Conservation (phyloP, 1,140 invertebrate genomes). For the Procambarus clarkii region DNA sequence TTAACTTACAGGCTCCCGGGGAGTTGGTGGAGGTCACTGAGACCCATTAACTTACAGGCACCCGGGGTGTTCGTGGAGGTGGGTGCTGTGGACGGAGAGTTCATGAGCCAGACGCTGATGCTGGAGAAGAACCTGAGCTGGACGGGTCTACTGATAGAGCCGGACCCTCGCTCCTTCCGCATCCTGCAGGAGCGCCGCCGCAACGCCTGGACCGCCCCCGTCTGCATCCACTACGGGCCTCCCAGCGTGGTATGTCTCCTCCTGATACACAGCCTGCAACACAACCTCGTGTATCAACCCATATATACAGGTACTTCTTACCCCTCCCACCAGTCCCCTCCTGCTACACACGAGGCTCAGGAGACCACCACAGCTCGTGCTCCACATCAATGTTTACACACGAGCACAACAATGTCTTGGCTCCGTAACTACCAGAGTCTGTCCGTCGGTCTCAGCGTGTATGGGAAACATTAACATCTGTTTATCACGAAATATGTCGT, state of each 20-base stretch:
- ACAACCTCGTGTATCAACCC: too few species aligned
- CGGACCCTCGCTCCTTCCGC: conserved; percentile 69
- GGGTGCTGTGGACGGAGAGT: conserved; percentile 72
- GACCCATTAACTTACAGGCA: not conserved
- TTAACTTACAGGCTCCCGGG: not conserved
- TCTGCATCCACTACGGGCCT: conserved; percentile 28
- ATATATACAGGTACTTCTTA: too few species aligned
- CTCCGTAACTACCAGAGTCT: too few species aligned
- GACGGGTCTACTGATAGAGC: conserved; percentile 72
- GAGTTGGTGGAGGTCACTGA: not conserved
- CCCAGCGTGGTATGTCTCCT: conserved; percentile 27
- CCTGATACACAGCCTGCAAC: too few species aligned
- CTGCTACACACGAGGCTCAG: too few species aligned
- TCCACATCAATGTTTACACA: too few species aligned
- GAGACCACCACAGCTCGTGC: too few species aligned
- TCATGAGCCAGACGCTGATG: conserved; percentile 71
- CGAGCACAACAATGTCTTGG: too few species aligned
- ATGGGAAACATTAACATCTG: too few species aligned
- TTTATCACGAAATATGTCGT: too few species aligned
- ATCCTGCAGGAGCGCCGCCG: conserved; percentile 37
- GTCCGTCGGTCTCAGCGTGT: too few species aligned
- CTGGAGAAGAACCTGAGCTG: conserved; percentile 72
- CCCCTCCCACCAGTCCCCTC: too few species aligned
- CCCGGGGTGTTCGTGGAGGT: conserved; percentile 73
- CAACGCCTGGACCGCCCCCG: conserved; percentile 57